A percentile compares a stretch with the other conserved stretches of the same genome.
phyloP scores from a whole-genome alignment of 64 coral and sea anemone species.

The Astreopora myriophthalma region DNA sequence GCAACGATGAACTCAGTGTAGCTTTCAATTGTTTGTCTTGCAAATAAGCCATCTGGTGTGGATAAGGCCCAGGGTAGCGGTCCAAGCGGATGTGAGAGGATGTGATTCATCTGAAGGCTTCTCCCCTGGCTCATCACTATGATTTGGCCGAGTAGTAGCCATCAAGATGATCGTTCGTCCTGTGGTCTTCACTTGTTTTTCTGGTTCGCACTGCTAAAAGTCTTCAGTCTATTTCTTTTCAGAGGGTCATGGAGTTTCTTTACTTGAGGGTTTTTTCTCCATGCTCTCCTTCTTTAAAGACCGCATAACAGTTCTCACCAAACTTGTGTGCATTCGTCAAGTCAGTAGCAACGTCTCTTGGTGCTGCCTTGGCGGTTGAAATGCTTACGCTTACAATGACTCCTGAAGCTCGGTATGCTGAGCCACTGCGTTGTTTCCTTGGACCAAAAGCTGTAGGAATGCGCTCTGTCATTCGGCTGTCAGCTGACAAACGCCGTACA shows the following conservation, averaged over 20 bases:
- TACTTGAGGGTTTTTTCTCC: background rate
- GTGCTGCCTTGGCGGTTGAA: slow-evolving; percentile 7
- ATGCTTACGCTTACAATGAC: background rate
- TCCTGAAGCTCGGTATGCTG: slow-evolving; percentile 9
- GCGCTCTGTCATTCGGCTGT: background rate
- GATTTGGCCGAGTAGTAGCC: slow-evolving; percentile 46
- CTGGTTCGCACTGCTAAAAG: slow-evolving; percentile 42
- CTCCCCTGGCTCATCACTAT: slow-evolving; percentile 40
- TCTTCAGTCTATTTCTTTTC: slow-evolving; percentile 23
- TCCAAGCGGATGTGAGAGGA: slow-evolving; percentile 29
- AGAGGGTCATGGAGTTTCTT: slow-evolving; percentile 8
- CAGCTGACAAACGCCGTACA: background rate
- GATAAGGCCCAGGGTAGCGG: slow-evolving; percentile 50
- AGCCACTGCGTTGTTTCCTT: no score
- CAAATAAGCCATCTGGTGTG: slow-evolving; percentile 40
- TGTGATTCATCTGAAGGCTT: slow-evolving; percentile 28
- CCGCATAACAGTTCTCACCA: slow-evolving; percentile 1
- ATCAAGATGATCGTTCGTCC: slow-evolving; percentile 54
- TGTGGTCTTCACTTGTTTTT: slow-evolving; percentile 44
- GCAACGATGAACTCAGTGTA: slow-evolving; percentile 8
- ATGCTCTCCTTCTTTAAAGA: background rate
- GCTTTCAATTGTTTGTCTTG: slow-evolving; percentile 7
- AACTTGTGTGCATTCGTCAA: background rate
- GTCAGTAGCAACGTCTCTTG: background rate
- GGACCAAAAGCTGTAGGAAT: background rate